Conservation (phyloP, 2,888 invertebrate genomes). For the Tetheella fluctuosa region DNA sequence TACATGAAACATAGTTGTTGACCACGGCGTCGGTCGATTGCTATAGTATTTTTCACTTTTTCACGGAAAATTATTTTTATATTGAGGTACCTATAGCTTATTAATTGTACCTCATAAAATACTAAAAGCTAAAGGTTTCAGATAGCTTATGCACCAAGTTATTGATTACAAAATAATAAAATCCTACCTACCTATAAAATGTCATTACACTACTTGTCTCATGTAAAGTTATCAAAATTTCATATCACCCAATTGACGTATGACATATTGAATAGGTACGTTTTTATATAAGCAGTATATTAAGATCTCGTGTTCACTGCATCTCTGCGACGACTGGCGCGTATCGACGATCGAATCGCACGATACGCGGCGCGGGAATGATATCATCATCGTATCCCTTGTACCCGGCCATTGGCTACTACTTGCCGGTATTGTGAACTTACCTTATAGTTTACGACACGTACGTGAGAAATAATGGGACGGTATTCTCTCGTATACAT, state of each 20-base stretch:
- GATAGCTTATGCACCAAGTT: not conserved
- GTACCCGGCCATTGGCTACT: slow-evolving; percentile 26
- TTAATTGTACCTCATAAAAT: too few species aligned
- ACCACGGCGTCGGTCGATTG: too few species aligned
- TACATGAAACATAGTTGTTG: too few species aligned
- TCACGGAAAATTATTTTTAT: too few species aligned
- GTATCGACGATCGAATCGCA: slow-evolving; percentile 66
- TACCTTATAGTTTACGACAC: slow-evolving; percentile 38
- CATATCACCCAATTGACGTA: slow-evolving; percentile 60
- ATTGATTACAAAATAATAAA: not conserved
- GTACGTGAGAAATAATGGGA: slow-evolving; percentile 14
- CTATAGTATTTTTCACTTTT: too few species aligned
- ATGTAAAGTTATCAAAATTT: slow-evolving; percentile 39
- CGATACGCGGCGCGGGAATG: slow-evolving; percentile 58
- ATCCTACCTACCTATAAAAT: not conserved
- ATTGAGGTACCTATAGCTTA: too few species aligned
- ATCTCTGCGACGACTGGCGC: slow-evolving; percentile 45
- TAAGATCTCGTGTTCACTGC: slow-evolving; percentile 56
- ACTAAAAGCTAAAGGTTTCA: too few species aligned
- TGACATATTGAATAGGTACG: slow-evolving; percentile 61
- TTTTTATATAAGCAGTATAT: slow-evolving; percentile 59
- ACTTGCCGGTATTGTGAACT: slow-evolving; percentile 40
- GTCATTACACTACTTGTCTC: too few species aligned
- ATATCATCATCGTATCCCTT: slow-evolving; percentile 54
- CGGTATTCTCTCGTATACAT: slow-evolving; percentile 14